These are phyloP conservation scores for Sternarchorhynchus goeldii DNA, from an alignment of 2,797 vertebrate genomes.

Conservation along the genomic window DNA sequence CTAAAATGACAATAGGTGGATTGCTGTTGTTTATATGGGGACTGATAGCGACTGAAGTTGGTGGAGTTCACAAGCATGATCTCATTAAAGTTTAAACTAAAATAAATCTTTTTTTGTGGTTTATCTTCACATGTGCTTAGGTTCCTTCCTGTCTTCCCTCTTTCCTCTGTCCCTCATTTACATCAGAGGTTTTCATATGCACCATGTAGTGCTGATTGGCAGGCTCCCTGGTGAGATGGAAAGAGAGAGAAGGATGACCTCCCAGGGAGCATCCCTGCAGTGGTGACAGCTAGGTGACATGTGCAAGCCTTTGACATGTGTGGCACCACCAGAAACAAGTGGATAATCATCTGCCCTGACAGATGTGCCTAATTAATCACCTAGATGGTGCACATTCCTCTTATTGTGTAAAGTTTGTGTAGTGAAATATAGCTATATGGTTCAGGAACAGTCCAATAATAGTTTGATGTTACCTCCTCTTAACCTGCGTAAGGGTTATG, in stretches of 20 bases:
- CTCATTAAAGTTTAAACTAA: not conserved
- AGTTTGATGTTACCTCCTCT: no score
- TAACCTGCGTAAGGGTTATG: no score
- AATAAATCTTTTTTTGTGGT: no score
- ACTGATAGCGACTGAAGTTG: not conserved
- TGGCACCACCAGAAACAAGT: slow-evolving; percentile 43
- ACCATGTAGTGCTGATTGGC: slow-evolving; percentile 55
- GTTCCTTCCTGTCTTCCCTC: slow-evolving; percentile 4
- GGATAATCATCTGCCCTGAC: slow-evolving; percentile 48
- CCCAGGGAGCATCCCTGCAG: slow-evolving; percentile 47
- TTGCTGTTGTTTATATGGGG: not conserved
- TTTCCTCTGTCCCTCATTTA: slow-evolving; percentile 46
- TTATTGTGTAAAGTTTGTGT: slow-evolving; percentile 34
- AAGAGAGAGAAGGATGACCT: slow-evolving; percentile 55
- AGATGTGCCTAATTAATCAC: slow-evolving; percentile 55
- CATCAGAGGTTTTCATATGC: slow-evolving; percentile 49
- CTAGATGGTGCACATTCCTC: slow-evolving; percentile 43
- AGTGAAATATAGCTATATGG: slow-evolving; percentile 12
- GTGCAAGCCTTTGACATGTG: slow-evolving; percentile 51
- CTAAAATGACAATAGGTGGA: not conserved
- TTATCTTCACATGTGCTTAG: not conserved
- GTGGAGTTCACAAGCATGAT: not conserved
- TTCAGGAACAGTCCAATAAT: slow-evolving; percentile 6
- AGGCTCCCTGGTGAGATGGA: slow-evolving; percentile 47
- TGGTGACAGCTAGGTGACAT: slow-evolving; percentile 57